These are phyloP conservation scores for Agapetus fuscipes DNA, from an alignment of 2,888 invertebrate genomes.

Conservation along the genomic window DNA sequence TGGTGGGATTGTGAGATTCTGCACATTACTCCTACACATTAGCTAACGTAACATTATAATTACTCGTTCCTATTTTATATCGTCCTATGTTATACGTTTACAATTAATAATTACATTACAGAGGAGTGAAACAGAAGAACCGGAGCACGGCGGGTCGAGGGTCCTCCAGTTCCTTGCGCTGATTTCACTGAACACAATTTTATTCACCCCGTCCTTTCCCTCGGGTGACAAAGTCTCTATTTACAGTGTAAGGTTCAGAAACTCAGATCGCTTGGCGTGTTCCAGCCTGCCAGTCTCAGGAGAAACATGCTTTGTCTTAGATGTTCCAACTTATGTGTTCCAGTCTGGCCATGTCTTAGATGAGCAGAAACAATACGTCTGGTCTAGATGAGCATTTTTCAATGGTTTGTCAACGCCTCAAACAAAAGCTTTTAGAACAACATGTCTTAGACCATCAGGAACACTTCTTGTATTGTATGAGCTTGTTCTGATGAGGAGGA, in stretches of 20 bases:
- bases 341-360: no score
- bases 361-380: no score
- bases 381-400: no score
- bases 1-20: slow-evolving; percentile 23
- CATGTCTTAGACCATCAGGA: no score
- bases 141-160: slow-evolving; percentile 4
- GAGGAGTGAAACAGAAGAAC: slow-evolving; percentile 15
- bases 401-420: no score
- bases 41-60: slow-evolving; percentile 19
- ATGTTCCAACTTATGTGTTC: no score
- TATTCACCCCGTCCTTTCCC: neutral
- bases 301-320: no score
- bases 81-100: slow-evolving; percentile 14
- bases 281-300: no score
- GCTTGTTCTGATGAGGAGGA: no score
- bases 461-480: no score
- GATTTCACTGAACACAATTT: slow-evolving; percentile 21
- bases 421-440: no score
- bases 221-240: neutral
- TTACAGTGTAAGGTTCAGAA: neutral
- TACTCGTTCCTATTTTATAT: slow-evolving; percentile 16
- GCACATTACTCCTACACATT: slow-evolving; percentile 20
- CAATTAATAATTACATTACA: slow-evolving; percentile 11
- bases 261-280: no score
- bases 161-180: slow-evolving; percentile 4